Evolutionary conservation across 2,797 vertebrate genomes (phyloP).

Genomic region (Remorina albescens): DNA sequence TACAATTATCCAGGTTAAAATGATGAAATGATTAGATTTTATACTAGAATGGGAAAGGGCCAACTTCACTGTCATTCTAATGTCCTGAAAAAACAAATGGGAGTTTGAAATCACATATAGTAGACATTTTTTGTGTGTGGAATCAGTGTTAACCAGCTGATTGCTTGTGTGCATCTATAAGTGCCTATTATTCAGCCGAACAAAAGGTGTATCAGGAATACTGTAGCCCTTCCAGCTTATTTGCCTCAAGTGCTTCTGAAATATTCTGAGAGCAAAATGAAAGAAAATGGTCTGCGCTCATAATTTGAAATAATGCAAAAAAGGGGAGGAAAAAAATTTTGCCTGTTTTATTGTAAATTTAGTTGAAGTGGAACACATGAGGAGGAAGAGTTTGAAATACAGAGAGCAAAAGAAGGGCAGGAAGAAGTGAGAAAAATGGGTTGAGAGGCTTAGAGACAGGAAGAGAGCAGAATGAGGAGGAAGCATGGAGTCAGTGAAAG

Average conservation of each 20-base stretch:
- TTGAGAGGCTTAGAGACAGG: conserved; percentile 74
- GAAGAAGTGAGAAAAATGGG: conserved; percentile 67
- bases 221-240: conserved; percentile 54
- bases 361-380: conserved; percentile 76
- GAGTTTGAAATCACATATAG: conserved; percentile 1
- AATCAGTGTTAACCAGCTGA: conserved; percentile 47
- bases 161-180: conserved; percentile 51
- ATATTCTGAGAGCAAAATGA: conserved; percentile 67
- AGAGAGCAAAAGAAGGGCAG: conserved; percentile 67
- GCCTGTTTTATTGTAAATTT: conserved; percentile 75
- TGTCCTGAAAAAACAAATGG: neutral
- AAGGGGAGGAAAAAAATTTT: conserved; percentile 27
- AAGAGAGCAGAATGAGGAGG: conserved; percentile 74
- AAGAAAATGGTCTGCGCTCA: conserved; percentile 65
- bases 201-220: conserved; percentile 69
- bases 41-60: no score
- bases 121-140: conserved; percentile 1
- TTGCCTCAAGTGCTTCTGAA: conserved; percentile 66
- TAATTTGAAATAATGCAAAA: conserved; percentile 65
- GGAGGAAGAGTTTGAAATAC: conserved; percentile 71
- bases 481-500: conserved; percentile 72
- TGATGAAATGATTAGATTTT: no score
- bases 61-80: no score
- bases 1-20: no score
- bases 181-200: conserved; percentile 60